Evolutionary conservation across 1,140 invertebrate species (phyloP), one percentile per base, ranked within the genome.

Genomic region (Oscheius sp.): DNA sequence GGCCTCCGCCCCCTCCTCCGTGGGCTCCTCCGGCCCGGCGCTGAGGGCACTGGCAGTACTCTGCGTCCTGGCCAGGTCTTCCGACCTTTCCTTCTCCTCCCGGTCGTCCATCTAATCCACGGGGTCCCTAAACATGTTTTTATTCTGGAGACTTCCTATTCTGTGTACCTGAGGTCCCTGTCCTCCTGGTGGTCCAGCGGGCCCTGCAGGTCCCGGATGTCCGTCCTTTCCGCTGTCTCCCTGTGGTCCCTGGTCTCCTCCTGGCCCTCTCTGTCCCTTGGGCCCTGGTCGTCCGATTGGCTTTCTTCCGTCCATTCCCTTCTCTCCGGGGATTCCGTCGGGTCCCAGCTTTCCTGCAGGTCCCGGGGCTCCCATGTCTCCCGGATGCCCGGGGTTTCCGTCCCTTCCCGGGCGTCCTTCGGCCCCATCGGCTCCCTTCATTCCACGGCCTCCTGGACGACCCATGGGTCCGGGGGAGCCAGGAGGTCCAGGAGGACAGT

Each of bases 381-480:
- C 74, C 15, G 71, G 74, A 36, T 76, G 71, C 23, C 80, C 82
- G 18, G 82, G 80, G n/a, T 80, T 65, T 34, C 82, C 80, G 55
- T 84, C 80, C 26, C 78, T 68, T 68, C 82, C 82, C 10, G 74
- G 65, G 10, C 77, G 45, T 31, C 83, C 80, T 13, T 78, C 58
- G 18, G 77, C 79, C 52, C 80, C 80, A 32, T 79, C 77, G 34
- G 80, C 68, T 52, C 80, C 80, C 26, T 70, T 52, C 69, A 84
- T 77, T 62, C 80, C 80, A 62, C 82, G 74, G 35, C 76, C 70
- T 67, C 80, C 80, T 61, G 82, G 77, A 1, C 83, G 72, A 38
- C 80, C 80, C 28, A 83, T 73, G 32, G 82, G 80, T 62, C 74
- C 74, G 4, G 70, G 74, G 49, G 74, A 65, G 52, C 74, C 74